Evolutionary conservation across 23 tunicate species (phyloP).

Genomic region (Halocynthia aurantium): DNA sequence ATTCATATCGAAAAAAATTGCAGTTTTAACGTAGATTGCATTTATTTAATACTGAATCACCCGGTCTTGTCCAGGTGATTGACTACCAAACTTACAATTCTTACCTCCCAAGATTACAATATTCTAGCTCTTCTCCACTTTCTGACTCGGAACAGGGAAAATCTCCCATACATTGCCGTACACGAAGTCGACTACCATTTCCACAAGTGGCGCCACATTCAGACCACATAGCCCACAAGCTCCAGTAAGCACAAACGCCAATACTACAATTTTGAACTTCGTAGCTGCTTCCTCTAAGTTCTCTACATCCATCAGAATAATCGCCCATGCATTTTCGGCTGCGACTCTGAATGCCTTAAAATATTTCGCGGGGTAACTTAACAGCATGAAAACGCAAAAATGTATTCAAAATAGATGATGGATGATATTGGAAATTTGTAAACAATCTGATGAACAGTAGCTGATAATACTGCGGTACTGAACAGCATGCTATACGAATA

Average conservation of each 20-base stretch:
- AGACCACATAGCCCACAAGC: conserved; percentile 33
- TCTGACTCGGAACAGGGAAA: conserved; percentile 50
- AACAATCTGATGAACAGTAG: background rate
- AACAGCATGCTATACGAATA: no score
- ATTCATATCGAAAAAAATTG: no score
- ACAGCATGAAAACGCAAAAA: background rate
- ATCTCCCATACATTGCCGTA: conserved; percentile 53
- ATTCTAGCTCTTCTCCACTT: background rate
- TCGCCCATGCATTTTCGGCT: conserved; percentile 48
- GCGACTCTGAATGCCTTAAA: conserved; percentile 20
- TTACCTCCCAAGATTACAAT: conserved; percentile 49
- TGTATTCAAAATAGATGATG: background rate
- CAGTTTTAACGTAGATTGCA: background rate
- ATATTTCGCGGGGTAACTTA: no score
- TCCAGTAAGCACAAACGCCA: conserved; percentile 38
- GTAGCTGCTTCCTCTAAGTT: conserved; percentile 22
- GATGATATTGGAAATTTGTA: background rate
- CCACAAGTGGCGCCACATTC: conserved; percentile 43
- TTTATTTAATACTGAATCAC: background rate
- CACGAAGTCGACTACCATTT: conserved; percentile 41
- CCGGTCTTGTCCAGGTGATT: background rate
- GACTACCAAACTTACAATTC: background rate
- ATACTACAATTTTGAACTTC: conserved; percentile 23
- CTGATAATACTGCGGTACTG: background rate
- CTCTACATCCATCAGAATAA: conserved; percentile 47